Base-by-base conservation (phyloP, 1,140 invertebrate species). In the Microplitis demolitor region DNA sequence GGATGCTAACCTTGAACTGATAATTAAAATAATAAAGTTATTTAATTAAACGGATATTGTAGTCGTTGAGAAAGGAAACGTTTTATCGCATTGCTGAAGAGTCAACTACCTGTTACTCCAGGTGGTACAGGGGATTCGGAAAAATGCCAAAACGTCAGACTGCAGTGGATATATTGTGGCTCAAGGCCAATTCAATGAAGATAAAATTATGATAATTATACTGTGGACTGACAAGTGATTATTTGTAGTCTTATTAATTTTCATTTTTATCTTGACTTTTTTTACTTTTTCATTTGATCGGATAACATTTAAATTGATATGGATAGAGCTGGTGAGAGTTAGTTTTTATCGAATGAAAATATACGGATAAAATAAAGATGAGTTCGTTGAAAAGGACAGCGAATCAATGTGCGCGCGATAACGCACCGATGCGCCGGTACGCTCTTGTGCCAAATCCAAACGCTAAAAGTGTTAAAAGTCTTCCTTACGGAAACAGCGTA, bases 371-470 rank as follows among this genome's bases (percentile, higher is more conserved):
- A 9, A 37, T 33, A 9, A 77, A 24, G 54, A 85, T 85, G 82
- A 85, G 82, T 71, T 84, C 82, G 34, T 63, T 84, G 37, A 80
- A 76, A 58, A 79, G 80, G 69, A 77, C 77, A 56, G n/a, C 74
- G 11, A 82, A 80, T 73, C 79, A 82, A 68, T 80, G 77, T 61
- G 69, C 78, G 50, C 79, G 74, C 58, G 81, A 82, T 3, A 78
- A 76, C 37, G 71, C 80, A 5, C 75, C 80, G 14, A 68, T 77
- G n/a, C 78, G 83, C 4, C 74, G 84, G 1, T 79, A 83, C 69
- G 84, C 80, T 16, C 74, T 84, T 14, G 74, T 81, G 54, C 74
- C 77, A 16, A 82, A 78, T 11, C 73, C 76, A 34, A 82, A 73
- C 14, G 75, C 82, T 13, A 84, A 80, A 69, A 83, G 81, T 64